phyloP scores from a whole-genome alignment of 2,797 vertebrate genomes.

The Apodemus agrarius region DNA sequence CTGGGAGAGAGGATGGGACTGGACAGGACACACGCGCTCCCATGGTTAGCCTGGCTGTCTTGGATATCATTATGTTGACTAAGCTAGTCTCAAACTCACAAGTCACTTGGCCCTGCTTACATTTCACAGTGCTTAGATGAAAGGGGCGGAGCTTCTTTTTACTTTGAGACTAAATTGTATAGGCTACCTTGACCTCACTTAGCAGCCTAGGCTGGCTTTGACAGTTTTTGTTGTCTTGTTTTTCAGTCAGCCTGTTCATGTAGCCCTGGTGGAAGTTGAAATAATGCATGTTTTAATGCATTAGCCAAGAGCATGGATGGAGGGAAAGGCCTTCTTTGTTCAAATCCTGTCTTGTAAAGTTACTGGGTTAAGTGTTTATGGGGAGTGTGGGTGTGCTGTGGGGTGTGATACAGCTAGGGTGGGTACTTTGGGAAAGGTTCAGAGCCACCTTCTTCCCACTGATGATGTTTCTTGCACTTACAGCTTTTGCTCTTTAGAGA shows the following conservation, averaged over 20 bases:
- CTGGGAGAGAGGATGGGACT: not conserved
- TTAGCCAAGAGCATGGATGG: not conserved
- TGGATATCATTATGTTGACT: not conserved
- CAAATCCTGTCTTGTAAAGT: not conserved
- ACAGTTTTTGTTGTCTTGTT: not conserved
- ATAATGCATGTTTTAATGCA: not conserved
- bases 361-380: not conserved
- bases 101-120: not conserved
- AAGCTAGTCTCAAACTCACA: not conserved
- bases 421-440: not conserved
- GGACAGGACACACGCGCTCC: not conserved
- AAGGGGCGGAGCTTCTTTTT: not conserved
- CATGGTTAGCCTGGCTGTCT: not conserved
- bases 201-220: not conserved
- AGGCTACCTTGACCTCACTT: not conserved
- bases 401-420: not conserved
- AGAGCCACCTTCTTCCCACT: not conserved
- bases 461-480: not conserved
- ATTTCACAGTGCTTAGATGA: not conserved
- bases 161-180: not conserved
- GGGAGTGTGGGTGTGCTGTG: not conserved
- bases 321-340: not conserved
- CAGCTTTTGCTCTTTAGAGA: slow-evolving; percentile 10
- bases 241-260: not conserved
- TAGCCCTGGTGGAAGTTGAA: not conserved